A percentile compares a stretch with the other conserved stretches of the same genome.
Conservation (phyloP, 2,113 vertebrate species). For the Galbula dea region DNA sequence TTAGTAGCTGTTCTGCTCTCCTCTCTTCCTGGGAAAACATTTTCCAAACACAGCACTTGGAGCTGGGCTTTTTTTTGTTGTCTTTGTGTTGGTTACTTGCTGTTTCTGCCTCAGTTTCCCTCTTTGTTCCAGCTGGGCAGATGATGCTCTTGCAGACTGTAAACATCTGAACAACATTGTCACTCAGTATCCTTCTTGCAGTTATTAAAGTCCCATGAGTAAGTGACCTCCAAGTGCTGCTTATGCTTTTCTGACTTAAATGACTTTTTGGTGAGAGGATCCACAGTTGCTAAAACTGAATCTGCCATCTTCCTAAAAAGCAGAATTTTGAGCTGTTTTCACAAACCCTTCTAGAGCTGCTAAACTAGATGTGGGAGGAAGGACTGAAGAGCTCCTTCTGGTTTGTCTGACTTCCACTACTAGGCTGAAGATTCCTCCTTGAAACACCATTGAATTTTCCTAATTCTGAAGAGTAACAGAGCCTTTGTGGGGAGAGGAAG, state of each 20-base stretch:
- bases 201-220: not conserved
- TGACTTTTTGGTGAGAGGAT: not conserved
- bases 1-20: not conserved
- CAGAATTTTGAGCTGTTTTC: not conserved
- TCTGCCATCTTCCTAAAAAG: not conserved
- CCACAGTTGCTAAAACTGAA: not conserved
- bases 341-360: not conserved
- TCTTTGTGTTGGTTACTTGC: not conserved
- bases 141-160: not conserved
- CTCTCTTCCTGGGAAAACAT: not conserved
- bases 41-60: not conserved
- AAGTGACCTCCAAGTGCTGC: not conserved
- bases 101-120: not conserved
- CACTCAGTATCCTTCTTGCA: not conserved
- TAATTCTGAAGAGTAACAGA: not conserved
- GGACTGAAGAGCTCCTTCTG: not conserved
- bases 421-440: not conserved
- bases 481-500: not conserved
- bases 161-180: not conserved
- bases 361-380: not conserved
- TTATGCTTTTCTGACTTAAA: not conserved
- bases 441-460: not conserved
- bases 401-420: not conserved
- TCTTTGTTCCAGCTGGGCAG: not conserved
- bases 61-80: not conserved